These are phyloP conservation scores for Chymomyza caudatula DNA, from an alignment of 2,888 invertebrate species.

Conservation along the genomic window DNA sequence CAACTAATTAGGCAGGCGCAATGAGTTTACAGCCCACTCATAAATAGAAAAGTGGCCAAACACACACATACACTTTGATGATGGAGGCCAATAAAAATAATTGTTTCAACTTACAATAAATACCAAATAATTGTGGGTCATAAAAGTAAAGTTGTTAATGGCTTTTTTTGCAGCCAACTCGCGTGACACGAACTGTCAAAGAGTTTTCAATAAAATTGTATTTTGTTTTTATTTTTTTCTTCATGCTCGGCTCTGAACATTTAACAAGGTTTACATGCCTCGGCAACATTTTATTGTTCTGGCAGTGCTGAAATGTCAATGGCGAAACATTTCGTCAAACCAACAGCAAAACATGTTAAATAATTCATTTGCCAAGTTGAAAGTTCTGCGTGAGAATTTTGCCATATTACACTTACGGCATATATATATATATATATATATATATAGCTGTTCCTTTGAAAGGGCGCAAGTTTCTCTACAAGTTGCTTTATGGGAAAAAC, in stretches of 20 bases:
- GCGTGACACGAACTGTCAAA: conserved; percentile 24
- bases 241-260: not conserved
- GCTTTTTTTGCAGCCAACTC: conserved; percentile 35
- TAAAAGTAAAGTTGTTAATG: conserved; percentile 68
- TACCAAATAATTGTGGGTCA: conserved; percentile 64
- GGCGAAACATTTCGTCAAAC: not conserved
- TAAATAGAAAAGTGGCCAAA: not conserved
- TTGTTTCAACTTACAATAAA: conserved; percentile 54
- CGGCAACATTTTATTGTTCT: not conserved
- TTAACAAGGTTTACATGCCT: conserved; percentile 8
- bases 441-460: no score
- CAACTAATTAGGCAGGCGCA: conserved; percentile 15
- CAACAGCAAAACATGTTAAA: conserved; percentile 48
- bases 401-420: conserved; percentile 52
- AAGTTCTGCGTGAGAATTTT: conserved; percentile 67
- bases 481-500: not conserved
- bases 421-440: not conserved
- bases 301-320: not conserved
- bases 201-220: conserved; percentile 14
- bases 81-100: conserved; percentile 53
- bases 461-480: not conserved
- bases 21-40: conserved; percentile 32
- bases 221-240: not conserved
- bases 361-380: conserved; percentile 59
- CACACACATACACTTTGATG: not conserved